These are phyloP conservation scores for Trematomus bernacchii DNA, from an alignment of 2,797 vertebrate species.

Conservation along the genomic window DNA sequence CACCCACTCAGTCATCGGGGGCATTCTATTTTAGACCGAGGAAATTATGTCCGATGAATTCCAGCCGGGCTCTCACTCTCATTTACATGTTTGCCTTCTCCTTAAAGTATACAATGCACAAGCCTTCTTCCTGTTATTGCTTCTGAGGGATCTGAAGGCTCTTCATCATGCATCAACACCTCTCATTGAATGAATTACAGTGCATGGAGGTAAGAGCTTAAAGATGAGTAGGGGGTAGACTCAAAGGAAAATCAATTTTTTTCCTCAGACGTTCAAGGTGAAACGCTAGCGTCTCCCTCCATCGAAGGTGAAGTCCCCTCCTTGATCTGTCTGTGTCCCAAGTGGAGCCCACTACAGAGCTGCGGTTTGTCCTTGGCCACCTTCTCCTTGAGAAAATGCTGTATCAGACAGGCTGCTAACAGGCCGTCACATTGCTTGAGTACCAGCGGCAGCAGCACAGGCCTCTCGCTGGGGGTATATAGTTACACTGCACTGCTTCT, in stretches of 20 bases:
- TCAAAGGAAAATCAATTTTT: slow-evolving; percentile 4
- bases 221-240: slow-evolving; percentile 16
- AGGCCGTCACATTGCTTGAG: slow-evolving; percentile 54
- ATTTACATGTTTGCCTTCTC: slow-evolving; percentile 4
- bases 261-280: neutral
- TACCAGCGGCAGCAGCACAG: slow-evolving; percentile 30
- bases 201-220: slow-evolving; percentile 14
- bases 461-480: slow-evolving; percentile 69
- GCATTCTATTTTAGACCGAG: slow-evolving; percentile 36
- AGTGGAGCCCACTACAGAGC: slow-evolving; percentile 44
- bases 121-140: slow-evolving; percentile 28
- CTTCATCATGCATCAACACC: slow-evolving; percentile 44
- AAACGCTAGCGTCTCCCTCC: neutral
- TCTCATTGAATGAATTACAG: slow-evolving; percentile 55
- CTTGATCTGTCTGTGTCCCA: slow-evolving; percentile 45
- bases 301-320: slow-evolving; percentile 28
- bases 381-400: slow-evolving; percentile 80
- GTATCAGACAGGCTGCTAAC: slow-evolving; percentile 72
- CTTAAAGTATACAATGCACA: slow-evolving; percentile 27
- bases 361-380: slow-evolving; percentile 75
- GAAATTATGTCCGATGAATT: slow-evolving; percentile 25
- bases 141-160: slow-evolving; percentile 20
- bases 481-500: slow-evolving; percentile 75
- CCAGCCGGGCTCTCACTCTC: slow-evolving; percentile 17
- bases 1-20: slow-evolving; percentile 5